These are phyloP conservation scores for Hippoglossus stenolepis DNA, from an alignment of 2,113 vertebrate genomes.

Conservation along the genomic window DNA sequence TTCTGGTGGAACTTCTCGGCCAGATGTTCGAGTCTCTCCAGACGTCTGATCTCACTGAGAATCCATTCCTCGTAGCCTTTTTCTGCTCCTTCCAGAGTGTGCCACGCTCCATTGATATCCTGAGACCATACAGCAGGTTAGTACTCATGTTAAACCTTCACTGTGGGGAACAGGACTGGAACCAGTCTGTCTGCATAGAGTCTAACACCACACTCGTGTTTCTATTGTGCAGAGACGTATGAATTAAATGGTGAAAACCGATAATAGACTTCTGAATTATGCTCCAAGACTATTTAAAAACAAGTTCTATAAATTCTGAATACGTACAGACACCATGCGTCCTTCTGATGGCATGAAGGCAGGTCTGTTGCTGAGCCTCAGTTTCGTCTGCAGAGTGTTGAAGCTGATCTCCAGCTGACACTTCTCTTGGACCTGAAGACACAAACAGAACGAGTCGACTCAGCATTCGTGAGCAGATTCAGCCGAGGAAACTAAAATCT, in stretches of 20 bases:
- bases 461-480: not conserved
- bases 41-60: slow-evolving; percentile 91
- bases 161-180: too few relatives aligned
- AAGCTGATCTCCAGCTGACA: slow-evolving; percentile 98
- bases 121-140: slow-evolving; percentile 52
- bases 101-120: slow-evolving; percentile 94
- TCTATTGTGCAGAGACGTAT: too few relatives aligned
- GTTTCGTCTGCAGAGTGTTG: slow-evolving; percentile 97
- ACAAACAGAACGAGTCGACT: not conserved
- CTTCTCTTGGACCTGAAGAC: slow-evolving; percentile 88
- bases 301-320: not conserved
- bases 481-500: not conserved
- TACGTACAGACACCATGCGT: slow-evolving; percentile 91
- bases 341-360: slow-evolving; percentile 98
- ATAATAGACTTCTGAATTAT: too few relatives aligned
- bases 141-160: not conserved
- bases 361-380: slow-evolving; percentile 92
- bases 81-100: slow-evolving; percentile 92
- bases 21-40: slow-evolving; percentile 93
- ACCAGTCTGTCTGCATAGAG: too few relatives aligned
- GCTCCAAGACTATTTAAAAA: too few relatives aligned
- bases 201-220: too few relatives aligned
- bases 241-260: too few relatives aligned
- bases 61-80: slow-evolving; percentile 97
- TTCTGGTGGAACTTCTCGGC: slow-evolving; percentile 96